Evolutionary conservation across 1,140 invertebrate genomes (phyloP).

Genomic region (Drosophila trapezifrons): DNA sequence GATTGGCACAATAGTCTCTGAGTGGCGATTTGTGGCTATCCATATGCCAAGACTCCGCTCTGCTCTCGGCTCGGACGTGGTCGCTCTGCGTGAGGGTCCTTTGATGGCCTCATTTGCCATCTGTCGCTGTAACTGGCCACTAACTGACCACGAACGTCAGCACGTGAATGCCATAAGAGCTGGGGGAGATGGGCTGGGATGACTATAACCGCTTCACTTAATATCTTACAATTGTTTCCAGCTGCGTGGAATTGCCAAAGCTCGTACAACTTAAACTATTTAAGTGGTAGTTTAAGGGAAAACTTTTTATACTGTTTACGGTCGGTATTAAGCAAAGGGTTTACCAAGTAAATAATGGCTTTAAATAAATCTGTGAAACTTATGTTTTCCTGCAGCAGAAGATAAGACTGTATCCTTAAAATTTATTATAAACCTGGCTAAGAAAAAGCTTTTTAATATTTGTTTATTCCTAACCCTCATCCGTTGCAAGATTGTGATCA

Average conservation of each 20-base stretch:
- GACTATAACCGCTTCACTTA: slow-evolving; percentile 1
- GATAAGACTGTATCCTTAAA: background rate
- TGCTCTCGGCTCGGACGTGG: slow-evolving; percentile 1
- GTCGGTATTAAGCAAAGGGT: background rate
- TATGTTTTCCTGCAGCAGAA: no score
- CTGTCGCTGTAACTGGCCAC: slow-evolving; percentile 30
- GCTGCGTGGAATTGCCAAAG: background rate
- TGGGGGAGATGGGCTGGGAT: background rate
- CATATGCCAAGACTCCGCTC: slow-evolving; percentile 16
- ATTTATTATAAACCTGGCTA: no score
- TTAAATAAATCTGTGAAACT: background rate
- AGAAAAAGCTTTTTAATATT: background rate
- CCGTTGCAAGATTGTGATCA: background rate
- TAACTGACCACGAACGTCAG: slow-evolving; percentile 23
- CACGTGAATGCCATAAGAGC: slow-evolving; percentile 12
- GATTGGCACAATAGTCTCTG: slow-evolving; percentile 3
- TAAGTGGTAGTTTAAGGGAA: background rate
- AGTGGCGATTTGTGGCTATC: slow-evolving; percentile 14
- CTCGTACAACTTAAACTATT: background rate
- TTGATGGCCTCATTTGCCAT: slow-evolving; percentile 43
- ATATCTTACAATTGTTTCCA: background rate
- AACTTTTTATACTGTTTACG: background rate
- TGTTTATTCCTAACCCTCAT: background rate
- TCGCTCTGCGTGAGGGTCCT: background rate
- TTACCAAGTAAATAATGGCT: background rate